Conservation (phyloP, 2,888 invertebrate species). For the Aphodius granarius region DNA sequence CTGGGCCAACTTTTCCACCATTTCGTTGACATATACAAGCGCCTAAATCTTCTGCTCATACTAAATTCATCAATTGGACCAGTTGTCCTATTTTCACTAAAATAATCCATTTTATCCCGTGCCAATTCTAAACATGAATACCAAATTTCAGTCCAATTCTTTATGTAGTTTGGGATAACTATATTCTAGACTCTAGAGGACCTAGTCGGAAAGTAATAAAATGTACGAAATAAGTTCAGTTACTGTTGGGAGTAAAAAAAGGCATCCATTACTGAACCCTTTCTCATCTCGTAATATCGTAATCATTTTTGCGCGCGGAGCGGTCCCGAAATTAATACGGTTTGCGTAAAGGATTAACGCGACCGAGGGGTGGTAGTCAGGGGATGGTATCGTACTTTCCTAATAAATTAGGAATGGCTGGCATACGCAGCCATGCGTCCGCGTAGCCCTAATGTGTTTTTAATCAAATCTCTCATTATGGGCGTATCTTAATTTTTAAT, state of each 20-base stretch:
- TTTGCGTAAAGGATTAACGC: constrained; percentile 33
- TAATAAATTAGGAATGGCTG: constrained; percentile 42
- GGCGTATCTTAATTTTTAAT: constrained; percentile 54
- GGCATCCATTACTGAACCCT: background rate
- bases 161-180: background rate
- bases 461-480: constrained; percentile 55
- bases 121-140: no score
- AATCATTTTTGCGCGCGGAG: background rate
- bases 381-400: constrained; percentile 33
- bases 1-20: no score
- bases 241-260: background rate
- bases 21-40: no score
- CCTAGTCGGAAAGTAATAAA: no score
- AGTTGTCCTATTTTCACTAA: no score
- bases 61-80: constrained; percentile 27
- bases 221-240: background rate
- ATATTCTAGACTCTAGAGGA: background rate
- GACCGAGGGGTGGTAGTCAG: constrained; percentile 16
- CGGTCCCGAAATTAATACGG: background rate
- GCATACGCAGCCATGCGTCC: background rate
- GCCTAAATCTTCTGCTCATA: no score
- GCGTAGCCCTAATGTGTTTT: constrained; percentile 51
- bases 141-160: no score
- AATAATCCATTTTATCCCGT: no score
- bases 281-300: background rate